Conservation (phyloP, 2,797 vertebrate species). For the Aselliscus stoliczkanus region DNA sequence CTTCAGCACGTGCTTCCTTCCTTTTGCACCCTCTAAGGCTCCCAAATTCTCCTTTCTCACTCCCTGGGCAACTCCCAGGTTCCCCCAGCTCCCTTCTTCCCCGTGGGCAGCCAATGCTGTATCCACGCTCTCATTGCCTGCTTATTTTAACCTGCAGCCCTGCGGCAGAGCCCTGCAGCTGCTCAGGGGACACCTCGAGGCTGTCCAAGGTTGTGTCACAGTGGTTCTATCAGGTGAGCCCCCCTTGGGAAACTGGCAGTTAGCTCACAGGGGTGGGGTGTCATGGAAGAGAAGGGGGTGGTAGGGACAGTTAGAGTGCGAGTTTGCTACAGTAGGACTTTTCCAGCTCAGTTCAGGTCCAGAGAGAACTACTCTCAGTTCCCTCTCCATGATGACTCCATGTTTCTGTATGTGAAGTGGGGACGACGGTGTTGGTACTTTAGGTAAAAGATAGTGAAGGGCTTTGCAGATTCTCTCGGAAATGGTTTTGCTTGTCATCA, state of each 20-base stretch:
- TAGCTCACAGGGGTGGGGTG: accelerated
- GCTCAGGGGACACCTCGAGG: slow-evolving; percentile 24
- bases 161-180: slow-evolving; percentile 42
- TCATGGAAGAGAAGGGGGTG: neutral
- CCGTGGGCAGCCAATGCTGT: accelerated
- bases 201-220: slow-evolving; percentile 60
- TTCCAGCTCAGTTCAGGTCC: neutral
- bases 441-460: neutral
- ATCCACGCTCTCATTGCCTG: neutral
- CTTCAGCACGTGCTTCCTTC: neutral
- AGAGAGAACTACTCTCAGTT: accelerated
- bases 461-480: neutral
- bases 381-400: accelerated
- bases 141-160: slow-evolving; percentile 55
- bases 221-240: slow-evolving; percentile 80
- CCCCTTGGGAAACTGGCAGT: neutral
- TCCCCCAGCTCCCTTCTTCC: too few relatives aligned
- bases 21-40: neutral
- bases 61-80: neutral
- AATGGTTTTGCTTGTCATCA: accelerated
- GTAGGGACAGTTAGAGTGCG: neutral
- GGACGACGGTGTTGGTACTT: accelerated
- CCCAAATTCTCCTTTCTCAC: neutral
- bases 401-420: neutral
- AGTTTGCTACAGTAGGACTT: neutral